These are phyloP conservation scores for Anguilla anguilla DNA, from an alignment of 2,797 vertebrate genomes.

Conservation along the genomic window DNA sequence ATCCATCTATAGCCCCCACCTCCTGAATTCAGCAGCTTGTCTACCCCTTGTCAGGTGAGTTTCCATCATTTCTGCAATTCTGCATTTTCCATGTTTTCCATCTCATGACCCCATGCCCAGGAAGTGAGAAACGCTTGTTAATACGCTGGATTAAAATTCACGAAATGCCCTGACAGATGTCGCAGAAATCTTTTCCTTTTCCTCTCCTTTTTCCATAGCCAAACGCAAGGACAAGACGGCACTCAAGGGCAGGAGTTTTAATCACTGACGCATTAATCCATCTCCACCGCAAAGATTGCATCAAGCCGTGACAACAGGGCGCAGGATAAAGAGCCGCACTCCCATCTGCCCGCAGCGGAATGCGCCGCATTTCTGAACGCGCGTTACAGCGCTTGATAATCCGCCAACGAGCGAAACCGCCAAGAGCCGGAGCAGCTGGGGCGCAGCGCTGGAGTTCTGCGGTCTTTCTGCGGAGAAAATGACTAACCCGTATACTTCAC, in stretches of 20 bases:
- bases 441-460: not conserved
- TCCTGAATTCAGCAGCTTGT: not conserved
- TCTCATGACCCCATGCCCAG: not conserved
- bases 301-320: not conserved
- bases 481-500: constrained; percentile 3
- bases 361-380: not conserved
- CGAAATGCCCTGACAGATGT: not conserved
- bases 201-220: not conserved
- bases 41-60: not conserved
- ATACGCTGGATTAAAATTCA: not conserved
- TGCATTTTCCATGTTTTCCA: not conserved
- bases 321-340: not conserved
- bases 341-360: constrained; percentile 1
- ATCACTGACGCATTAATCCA: constrained; percentile 1
- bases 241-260: constrained; percentile 22
- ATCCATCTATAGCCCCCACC: not conserved
- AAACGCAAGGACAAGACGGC: not conserved
- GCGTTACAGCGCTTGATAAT: not conserved
- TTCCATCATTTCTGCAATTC: not conserved
- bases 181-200: not conserved
- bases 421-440: constrained; percentile 22
- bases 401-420: not conserved
- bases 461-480: constrained; percentile 1
- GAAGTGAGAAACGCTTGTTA: not conserved
- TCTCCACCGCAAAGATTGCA: constrained; percentile 3